Conservation (phyloP, 2,797 vertebrate genomes). For the Denticeps clupeoides region DNA sequence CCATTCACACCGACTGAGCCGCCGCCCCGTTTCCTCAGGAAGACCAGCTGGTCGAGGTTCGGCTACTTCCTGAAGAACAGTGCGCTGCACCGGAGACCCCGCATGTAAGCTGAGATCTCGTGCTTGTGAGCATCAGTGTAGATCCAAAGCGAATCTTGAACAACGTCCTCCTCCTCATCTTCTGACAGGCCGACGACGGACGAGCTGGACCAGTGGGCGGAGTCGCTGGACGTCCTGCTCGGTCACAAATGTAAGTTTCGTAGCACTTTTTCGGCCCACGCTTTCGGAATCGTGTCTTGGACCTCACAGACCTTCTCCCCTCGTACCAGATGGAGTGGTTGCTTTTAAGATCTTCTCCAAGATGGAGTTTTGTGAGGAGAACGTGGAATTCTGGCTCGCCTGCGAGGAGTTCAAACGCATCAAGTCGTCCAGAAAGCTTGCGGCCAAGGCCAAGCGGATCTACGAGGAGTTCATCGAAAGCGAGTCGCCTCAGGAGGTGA, state of each 20-base stretch:
- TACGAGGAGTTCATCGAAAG: slow-evolving; percentile 78
- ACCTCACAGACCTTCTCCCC: background rate
- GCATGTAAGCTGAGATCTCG: too few species aligned
- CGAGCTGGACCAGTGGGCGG: slow-evolving; percentile 54
- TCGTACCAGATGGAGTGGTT: slow-evolving; percentile 68
- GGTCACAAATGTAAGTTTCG: slow-evolving; percentile 52
- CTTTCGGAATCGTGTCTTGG: background rate
- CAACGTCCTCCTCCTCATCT: slow-evolving; percentile 4
- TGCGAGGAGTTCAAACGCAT: slow-evolving; percentile 80
- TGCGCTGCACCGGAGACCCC: slow-evolving; percentile 26
- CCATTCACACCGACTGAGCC: too few species aligned
- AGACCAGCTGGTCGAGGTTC: slow-evolving; percentile 51
- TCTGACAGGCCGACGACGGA: slow-evolving; percentile 46
- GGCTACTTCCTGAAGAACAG: slow-evolving; percentile 41
- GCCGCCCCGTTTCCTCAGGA: too few species aligned
- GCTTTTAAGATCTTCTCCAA: slow-evolving; percentile 79
- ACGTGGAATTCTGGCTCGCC: slow-evolving; percentile 91
- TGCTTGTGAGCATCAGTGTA: background rate
- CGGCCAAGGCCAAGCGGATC: slow-evolving; percentile 71
- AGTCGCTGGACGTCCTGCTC: slow-evolving; percentile 59
- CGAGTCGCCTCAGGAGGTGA: slow-evolving; percentile 88
- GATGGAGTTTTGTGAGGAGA: slow-evolving; percentile 90
- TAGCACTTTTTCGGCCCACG: slow-evolving; percentile 9
- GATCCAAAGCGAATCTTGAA: background rate
- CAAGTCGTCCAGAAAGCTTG: slow-evolving; percentile 60